Evolutionary conservation across 2,113 vertebrate species (phyloP).

Genomic region (Brevimyrus niger): DNA sequence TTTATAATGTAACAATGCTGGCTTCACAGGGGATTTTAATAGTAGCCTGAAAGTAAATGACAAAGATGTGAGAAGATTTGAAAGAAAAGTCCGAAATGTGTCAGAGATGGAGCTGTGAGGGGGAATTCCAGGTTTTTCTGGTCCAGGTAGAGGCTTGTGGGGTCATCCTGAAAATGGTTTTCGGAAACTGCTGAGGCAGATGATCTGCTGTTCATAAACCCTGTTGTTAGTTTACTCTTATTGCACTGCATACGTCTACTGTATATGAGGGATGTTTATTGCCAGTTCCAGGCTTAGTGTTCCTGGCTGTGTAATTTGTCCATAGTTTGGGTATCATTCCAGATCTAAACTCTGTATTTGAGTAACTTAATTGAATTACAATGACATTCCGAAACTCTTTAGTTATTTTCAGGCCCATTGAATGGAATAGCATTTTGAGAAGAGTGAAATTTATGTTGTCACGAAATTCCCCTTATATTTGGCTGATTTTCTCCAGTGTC

Average conservation of each 20-base stretch:
- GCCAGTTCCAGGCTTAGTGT: neutral
- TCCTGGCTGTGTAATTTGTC: neutral
- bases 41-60: neutral
- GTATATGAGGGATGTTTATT: neutral
- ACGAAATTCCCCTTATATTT: neutral
- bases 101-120: neutral
- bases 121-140: neutral
- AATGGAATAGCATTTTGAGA: neutral
- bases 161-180: neutral
- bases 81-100: neutral
- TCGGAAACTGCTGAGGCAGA: neutral
- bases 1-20: neutral
- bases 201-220: neutral
- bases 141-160: neutral
- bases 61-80: neutral
- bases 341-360: neutral
- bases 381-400: neutral
- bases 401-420: neutral
- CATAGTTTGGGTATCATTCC: neutral
- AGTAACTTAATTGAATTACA: neutral
- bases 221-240: neutral
- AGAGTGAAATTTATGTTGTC: neutral
- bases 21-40: neutral
- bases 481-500: neutral
- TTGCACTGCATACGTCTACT: neutral